Evolutionary conservation across 2,888 invertebrate genomes (phyloP).

Genomic region (Tanypteryx hageni): DNA sequence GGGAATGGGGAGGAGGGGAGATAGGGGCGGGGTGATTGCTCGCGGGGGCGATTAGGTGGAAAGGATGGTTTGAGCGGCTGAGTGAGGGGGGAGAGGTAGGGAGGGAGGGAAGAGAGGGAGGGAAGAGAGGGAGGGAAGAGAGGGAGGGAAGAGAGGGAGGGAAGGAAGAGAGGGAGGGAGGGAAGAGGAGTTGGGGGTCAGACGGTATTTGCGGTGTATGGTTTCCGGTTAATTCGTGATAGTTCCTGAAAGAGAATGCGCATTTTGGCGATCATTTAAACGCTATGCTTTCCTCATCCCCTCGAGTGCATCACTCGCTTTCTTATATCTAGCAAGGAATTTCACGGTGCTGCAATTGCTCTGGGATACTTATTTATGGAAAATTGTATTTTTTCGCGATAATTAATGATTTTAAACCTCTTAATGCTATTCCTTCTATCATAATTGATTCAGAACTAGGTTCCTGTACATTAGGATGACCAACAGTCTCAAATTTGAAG

Average conservation of each 20-base stretch:
- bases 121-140: neutral
- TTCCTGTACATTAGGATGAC: too few relatives aligned
- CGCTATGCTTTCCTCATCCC: neutral
- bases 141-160: neutral
- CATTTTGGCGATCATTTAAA: conserved; percentile 13
- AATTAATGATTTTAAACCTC: too few relatives aligned
- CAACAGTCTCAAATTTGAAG: too few relatives aligned
- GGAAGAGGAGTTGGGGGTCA: neutral
- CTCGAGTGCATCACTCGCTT: too few relatives aligned
- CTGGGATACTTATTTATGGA: too few relatives aligned
- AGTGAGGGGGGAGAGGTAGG: neutral
- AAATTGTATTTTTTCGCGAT: too few relatives aligned
- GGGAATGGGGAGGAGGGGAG: neutral
- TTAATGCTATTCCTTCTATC: too few relatives aligned
- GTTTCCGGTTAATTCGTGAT: neutral
- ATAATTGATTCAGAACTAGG: too few relatives aligned
- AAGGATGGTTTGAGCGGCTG: neutral
- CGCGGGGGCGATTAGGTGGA: neutral
- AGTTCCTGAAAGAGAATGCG: conserved; percentile 36
- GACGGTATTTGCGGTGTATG: neutral
- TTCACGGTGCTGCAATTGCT: too few relatives aligned
- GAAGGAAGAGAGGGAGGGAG: too few relatives aligned
- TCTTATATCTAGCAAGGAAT: too few relatives aligned
- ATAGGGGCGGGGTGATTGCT: conserved; percentile 10
- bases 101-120: neutral